Evolutionary conservation across 2,888 invertebrate species (phyloP), one percentile per base, ranked within the genome.

Genomic region (Drosophila pseudotakahashii): DNA sequence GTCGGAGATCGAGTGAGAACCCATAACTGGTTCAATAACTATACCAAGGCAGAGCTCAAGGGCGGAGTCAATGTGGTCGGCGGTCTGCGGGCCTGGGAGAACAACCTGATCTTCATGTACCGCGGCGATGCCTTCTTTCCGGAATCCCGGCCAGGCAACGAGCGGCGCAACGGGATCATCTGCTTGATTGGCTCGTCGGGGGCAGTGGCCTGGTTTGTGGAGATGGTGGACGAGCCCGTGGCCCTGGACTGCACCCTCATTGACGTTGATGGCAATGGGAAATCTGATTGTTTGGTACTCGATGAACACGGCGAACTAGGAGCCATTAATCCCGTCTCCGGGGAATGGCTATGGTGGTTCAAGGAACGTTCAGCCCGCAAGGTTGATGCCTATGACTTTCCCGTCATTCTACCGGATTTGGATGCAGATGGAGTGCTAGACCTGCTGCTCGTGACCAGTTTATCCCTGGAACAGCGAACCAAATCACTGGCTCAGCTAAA

Each of bases 61-160:
- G 96, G 96, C 1, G 93, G 94, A 11, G 94, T 96, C 14, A 95
- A 95, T 91, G 94, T 95, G 0, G 95, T 96, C 0, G 93, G 94
- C 45, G 95, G 95, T 0, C 92, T 94, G 2, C 93, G 94, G 63
- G 94, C 94, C 39, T 94, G 94, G 80, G 94, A 94, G 45, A 94
- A 94, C 78, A 96, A 96, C 91, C 91, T 97, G 45, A 95, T 96
- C 77, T 94, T 96, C 79, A 94, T 96, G 69, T 95, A 96, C 82
- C 94, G 95, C 63, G 95, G 95, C 7, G 95, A 95, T 89, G 93
- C 94, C 54, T 94, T 94, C 91, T 93, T 93, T 58, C 92, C 93
- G 6, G 94, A 94, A 52, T 93, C 93, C 70, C 73, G 79, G 0
- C 92, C 92, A 66, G 92, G 91, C 41, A 90, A 91, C 37, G 83